Percentiles rank a stretch among this genome's conserved stretches.
phyloP scores from a whole-genome alignment of 2,888 invertebrate genomes.

The Lomographa bimaculata region DNA sequence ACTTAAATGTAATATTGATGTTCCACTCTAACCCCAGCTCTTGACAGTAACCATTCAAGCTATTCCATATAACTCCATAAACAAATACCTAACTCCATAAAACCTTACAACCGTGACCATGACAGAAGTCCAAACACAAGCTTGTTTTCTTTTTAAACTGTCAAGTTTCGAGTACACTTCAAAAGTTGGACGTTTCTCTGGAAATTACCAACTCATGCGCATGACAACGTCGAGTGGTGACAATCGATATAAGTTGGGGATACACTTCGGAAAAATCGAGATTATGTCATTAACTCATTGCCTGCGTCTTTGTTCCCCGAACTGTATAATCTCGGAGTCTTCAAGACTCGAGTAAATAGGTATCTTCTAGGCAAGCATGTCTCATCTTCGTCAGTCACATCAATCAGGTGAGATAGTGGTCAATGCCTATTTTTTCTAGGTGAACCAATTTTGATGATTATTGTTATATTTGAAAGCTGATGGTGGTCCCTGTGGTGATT shows the following conservation, averaged over 20 bases:
- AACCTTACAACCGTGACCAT: slow-evolving; percentile 1
- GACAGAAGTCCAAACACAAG: slow-evolving; percentile 11
- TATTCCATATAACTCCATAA: slow-evolving; percentile 6
- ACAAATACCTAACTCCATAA: slow-evolving; percentile 8
- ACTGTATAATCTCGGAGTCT: no score
- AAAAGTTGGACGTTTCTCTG: slow-evolving; percentile 16
- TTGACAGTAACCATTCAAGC: slow-evolving; percentile 3
- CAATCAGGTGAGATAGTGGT: no score
- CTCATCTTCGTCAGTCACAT: no score
- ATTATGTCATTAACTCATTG: no score
- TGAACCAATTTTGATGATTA: no score
- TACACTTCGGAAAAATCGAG: slow-evolving; percentile 6
- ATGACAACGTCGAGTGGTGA: slow-evolving; percentile 12
- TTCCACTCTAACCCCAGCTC: slow-evolving; percentile 6
- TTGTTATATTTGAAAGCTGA: no score
- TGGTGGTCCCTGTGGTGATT: no score
- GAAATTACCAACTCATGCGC: slow-evolving; percentile 24
- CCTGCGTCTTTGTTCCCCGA: no score
- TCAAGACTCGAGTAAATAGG: no score
- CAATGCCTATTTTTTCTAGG: no score
- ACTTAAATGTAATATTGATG: no score
- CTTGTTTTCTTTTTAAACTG: slow-evolving; percentile 24
- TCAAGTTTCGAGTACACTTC: slow-evolving; percentile 23
- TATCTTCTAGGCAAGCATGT: no score
- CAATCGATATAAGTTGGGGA: slow-evolving; percentile 4